Conservation (phyloP, 2,113 vertebrate genomes). For the Stictonetta naevosa region DNA sequence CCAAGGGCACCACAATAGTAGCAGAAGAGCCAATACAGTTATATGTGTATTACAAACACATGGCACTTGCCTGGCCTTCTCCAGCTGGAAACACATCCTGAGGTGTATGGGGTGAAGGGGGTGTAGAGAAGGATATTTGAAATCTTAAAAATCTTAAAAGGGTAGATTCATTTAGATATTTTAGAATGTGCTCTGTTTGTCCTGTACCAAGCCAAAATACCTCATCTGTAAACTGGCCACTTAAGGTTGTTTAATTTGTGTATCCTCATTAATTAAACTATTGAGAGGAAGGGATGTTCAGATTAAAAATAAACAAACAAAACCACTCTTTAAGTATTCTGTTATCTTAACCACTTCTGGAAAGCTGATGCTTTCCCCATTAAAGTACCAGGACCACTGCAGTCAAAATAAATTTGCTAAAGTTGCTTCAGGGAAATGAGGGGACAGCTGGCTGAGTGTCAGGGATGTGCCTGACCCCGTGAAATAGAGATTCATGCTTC, state of each 20-base stretch:
- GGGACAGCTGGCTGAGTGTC: not conserved
- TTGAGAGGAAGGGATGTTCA: not conserved
- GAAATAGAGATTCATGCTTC: not conserved
- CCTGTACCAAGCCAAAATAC: not conserved
- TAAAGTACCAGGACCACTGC: not conserved
- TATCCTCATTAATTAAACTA: not conserved
- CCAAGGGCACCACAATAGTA: not conserved
- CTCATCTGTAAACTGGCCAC: not conserved
- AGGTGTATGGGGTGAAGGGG: accelerated
- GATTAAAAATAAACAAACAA: not conserved
- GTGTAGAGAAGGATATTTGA: not conserved
- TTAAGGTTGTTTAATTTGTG: not conserved
- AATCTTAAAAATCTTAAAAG: not conserved
- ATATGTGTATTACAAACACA: constrained; percentile 45
- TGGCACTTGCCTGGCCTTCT: constrained; percentile 10
- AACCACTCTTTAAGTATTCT: not conserved
- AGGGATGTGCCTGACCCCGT: not conserved
- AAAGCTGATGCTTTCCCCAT: not conserved
- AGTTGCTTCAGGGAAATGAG: not conserved
- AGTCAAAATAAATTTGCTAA: not conserved
- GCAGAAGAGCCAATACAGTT: constrained; percentile 14
- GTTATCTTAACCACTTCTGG: not conserved
- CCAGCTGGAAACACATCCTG: constrained; percentile 5
- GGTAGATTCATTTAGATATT: not conserved
- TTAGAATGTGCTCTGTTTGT: not conserved